Percentiles rank a stretch among this genome's conserved stretches.
phyloP scores from a whole-genome alignment of 2,113 vertebrate species.

The Numenius arquata region DNA sequence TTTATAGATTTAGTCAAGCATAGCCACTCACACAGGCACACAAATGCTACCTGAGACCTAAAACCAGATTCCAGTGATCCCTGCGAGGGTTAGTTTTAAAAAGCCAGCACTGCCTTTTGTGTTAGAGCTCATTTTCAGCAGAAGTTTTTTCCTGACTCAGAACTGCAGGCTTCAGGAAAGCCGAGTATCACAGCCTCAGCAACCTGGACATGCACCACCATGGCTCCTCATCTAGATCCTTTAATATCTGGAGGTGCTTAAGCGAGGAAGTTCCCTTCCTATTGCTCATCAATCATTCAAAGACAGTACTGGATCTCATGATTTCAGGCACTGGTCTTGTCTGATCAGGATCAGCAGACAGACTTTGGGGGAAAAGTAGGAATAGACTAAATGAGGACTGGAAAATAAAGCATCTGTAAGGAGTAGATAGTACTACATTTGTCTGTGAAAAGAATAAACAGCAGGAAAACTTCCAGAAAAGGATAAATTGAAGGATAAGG shows the following conservation, averaged over 20 bases:
- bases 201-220: not conserved
- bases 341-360: not conserved
- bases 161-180: not conserved
- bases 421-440: not conserved
- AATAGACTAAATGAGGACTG: not conserved
- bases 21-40: not conserved
- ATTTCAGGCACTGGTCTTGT: not conserved
- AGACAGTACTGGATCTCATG: accelerated
- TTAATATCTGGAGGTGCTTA: not conserved
- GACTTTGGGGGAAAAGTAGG: not conserved
- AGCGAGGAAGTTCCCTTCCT: not conserved
- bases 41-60: not conserved
- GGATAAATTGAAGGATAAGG: not conserved
- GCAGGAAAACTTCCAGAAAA: not conserved
- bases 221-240: not conserved
- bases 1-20: not conserved
- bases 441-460: not conserved
- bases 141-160: not conserved
- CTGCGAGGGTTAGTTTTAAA: not conserved
- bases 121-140: not conserved
- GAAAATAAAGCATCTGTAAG: not conserved
- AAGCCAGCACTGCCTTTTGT: not conserved
- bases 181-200: not conserved
- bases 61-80: not conserved
- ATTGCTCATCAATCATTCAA: not conserved